Percentiles rank a stretch among this genome's conserved stretches.
phyloP scores from a whole-genome alignment of 2,888 invertebrate genomes.

The Trilocha varians region DNA sequence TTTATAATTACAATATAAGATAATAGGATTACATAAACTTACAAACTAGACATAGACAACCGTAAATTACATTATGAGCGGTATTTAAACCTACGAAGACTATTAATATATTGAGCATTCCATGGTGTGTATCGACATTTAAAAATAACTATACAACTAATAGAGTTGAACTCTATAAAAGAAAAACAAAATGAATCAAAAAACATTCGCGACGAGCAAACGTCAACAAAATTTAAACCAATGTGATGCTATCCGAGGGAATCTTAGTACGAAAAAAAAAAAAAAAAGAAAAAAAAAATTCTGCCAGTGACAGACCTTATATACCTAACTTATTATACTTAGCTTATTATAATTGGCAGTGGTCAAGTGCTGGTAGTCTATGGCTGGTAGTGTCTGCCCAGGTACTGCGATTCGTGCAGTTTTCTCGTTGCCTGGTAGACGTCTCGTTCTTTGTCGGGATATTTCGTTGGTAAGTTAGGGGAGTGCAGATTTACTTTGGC shows the following conservation, averaged over 20 bases:
- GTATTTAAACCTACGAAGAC: not conserved
- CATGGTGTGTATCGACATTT: not conserved
- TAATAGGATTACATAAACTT: not conserved
- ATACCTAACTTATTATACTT: no score
- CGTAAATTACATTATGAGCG: not conserved
- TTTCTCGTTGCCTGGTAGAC: slow-evolving; percentile 89
- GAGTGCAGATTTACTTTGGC: slow-evolving; percentile 91
- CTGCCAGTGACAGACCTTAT: no score
- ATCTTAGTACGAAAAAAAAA: not conserved
- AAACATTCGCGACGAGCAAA: no score
- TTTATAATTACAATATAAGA: not conserved
- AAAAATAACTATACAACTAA: not conserved
- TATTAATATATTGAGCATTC: not conserved
- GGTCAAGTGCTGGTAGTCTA: slow-evolving; percentile 14
- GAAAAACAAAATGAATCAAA: not conserved
- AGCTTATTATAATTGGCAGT: no score
- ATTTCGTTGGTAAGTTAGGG: slow-evolving; percentile 89
- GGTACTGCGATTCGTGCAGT: slow-evolving; percentile 45
- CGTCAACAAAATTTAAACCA: not conserved
- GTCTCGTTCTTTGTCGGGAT: slow-evolving; percentile 87
- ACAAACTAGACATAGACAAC: not conserved
- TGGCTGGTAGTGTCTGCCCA: slow-evolving; percentile 60
- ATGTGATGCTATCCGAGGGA: not conserved
- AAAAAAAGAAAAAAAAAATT: not conserved
- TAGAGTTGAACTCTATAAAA: not conserved